phyloP scores from a whole-genome alignment of 2,888 invertebrate species.

The Parapristionchus giblindavisi region DNA sequence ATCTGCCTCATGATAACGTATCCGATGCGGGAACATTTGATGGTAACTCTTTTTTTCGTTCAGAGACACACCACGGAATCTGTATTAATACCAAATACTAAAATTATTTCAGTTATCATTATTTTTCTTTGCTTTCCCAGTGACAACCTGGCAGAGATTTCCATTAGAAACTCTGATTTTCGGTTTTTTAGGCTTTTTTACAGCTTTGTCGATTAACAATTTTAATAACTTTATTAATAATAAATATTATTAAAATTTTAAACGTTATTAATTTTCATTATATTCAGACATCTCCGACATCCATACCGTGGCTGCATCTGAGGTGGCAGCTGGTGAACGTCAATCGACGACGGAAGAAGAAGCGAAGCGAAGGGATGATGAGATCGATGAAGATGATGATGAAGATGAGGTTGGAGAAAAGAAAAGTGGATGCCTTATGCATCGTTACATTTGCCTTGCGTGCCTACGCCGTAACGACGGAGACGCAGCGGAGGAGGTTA shows the following conservation, averaged over 20 bases:
- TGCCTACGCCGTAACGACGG: too few species aligned
- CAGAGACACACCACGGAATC: background rate
- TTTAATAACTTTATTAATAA: too few species aligned
- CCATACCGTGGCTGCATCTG: constrained; percentile 53
- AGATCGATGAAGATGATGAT: constrained; percentile 26
- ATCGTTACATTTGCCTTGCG: too few species aligned
- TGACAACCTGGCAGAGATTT: too few species aligned
- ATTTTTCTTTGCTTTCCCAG: too few species aligned
- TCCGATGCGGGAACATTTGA: constrained; percentile 68
- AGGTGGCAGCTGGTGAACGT: constrained; percentile 49
- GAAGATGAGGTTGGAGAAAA: background rate
- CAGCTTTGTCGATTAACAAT: too few species aligned
- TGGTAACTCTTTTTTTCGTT: constrained; percentile 44
- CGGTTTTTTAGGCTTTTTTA: too few species aligned
- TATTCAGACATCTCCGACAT: constrained; percentile 69
- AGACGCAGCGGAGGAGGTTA: too few species aligned
- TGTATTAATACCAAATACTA: background rate
- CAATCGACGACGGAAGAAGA: constrained; percentile 59
- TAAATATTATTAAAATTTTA: too few species aligned
- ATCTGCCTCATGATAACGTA: constrained; percentile 41
- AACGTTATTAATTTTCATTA: too few species aligned
- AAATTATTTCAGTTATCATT: too few species aligned
- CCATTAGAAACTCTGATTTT: too few species aligned
- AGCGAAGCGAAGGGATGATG: constrained; percentile 40
- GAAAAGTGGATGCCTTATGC: background rate